Percentiles rank a stretch among this genome's conserved stretches.
Evolutionary conservation across 2,888 invertebrate species (phyloP).

Genomic region (Cecidostiba fungosa): DNA sequence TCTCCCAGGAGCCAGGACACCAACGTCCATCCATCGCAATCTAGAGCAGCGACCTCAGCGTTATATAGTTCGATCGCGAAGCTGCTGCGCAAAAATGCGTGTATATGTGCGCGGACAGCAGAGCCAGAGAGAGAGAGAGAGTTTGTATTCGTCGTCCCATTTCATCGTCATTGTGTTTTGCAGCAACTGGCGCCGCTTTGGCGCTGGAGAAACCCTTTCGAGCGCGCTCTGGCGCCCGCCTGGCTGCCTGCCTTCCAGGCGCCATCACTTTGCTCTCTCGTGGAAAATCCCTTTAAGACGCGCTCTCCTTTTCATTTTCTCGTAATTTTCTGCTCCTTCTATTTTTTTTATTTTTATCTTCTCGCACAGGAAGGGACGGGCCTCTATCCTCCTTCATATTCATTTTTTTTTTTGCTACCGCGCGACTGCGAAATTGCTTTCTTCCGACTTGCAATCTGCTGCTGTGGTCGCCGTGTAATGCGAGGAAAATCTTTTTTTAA

Average conservation of each 20-base stretch:
- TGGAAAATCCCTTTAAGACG: conserved; percentile 58
- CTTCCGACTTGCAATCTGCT: conserved; percentile 32
- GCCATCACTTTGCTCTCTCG: conserved; percentile 70
- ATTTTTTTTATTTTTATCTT: conserved; percentile 25
- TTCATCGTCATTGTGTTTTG: conserved; percentile 16
- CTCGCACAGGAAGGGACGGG: background rate
- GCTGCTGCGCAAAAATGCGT: background rate
- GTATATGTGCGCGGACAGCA: background rate
- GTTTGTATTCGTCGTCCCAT: background rate
- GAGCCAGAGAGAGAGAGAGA: background rate
- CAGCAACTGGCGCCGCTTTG: background rate
- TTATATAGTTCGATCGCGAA: background rate
- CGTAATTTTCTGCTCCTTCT: conserved; percentile 35
- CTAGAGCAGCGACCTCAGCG: background rate
- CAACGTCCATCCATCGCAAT: background rate
- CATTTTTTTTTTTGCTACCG: conserved; percentile 52
- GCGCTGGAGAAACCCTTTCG: conserved; percentile 74
- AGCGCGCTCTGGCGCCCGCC: conserved; percentile 76
- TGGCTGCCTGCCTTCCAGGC: conserved; percentile 79
- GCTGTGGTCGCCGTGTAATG: conserved; percentile 9
- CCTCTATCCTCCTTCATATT: conserved; percentile 62
- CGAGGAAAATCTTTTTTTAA: conserved; percentile 58
- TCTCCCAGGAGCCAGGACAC: background rate
- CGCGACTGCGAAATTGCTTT: conserved; percentile 51
- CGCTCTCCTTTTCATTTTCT: conserved; percentile 25